Percentiles rank a stretch among this genome's conserved stretches.
Evolutionary conservation across 2,113 vertebrate species (phyloP).

Genomic region (Cyanoliseus patagonus): DNA sequence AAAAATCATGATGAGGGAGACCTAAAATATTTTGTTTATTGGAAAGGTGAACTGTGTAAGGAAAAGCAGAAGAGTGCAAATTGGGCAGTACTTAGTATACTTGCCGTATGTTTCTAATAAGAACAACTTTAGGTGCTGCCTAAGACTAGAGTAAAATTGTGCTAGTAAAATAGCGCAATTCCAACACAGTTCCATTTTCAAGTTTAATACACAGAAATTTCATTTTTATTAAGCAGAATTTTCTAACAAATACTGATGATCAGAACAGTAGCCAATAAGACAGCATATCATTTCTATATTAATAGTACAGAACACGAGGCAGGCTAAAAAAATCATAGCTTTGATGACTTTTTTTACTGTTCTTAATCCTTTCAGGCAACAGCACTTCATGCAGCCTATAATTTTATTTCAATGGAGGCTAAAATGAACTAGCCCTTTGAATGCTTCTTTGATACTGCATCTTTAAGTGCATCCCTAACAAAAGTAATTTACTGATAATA

Average conservation of each 20-base stretch:
- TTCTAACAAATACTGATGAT: background rate
- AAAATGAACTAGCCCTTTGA: background rate
- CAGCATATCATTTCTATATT: background rate
- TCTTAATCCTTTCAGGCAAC: background rate
- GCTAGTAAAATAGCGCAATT: background rate
- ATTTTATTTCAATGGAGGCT: background rate
- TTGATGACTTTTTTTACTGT: background rate
- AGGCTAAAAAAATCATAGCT: background rate
- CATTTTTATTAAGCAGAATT: background rate
- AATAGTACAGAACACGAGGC: background rate
- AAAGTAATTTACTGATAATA: background rate
- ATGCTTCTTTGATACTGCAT: background rate
- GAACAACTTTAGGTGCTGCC: background rate
- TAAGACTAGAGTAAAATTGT: background rate
- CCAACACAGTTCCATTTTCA: background rate
- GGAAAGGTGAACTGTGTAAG: background rate
- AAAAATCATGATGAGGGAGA: background rate
- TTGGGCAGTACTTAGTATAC: background rate
- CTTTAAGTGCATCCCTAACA: background rate
- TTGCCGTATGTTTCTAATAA: background rate
- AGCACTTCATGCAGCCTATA: background rate
- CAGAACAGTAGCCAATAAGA: background rate
- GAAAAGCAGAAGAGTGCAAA: background rate
- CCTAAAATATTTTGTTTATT: background rate
- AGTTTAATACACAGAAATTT: background rate